Percentiles rank a stretch among this genome's conserved stretches.
These are phyloP conservation scores for Neodiprion lecontei DNA, from an alignment of 1,140 invertebrate species.

Conservation along the genomic window DNA sequence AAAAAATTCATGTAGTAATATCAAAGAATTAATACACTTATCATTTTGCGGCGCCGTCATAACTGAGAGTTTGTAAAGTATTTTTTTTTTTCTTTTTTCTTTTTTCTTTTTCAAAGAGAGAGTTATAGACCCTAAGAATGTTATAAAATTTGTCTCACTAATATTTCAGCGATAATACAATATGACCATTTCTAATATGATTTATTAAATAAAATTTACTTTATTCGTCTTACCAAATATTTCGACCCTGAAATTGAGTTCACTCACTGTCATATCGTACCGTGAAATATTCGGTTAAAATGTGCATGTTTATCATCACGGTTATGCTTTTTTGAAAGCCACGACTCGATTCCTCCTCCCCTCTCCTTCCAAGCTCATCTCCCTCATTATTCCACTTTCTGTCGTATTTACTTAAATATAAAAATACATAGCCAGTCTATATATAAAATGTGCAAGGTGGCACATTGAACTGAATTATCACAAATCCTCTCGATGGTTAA, in stretches of 20 bases:
- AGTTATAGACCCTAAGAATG: slow-evolving; percentile 60
- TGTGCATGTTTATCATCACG: too few relatives aligned
- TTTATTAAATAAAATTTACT: too few relatives aligned
- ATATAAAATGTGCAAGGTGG: slow-evolving; percentile 61
- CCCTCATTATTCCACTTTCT: slow-evolving; percentile 9
- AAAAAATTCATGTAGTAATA: too few relatives aligned
- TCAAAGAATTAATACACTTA: too few relatives aligned
- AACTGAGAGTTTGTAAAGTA: too few relatives aligned
- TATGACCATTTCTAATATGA: too few relatives aligned
- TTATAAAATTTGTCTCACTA: slow-evolving; percentile 62
- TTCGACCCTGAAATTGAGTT: too few relatives aligned
- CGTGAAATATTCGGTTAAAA: too few relatives aligned
- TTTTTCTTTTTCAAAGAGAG: slow-evolving; percentile 49
- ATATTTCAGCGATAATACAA: slow-evolving; percentile 48
- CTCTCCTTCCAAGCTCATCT: background rate
- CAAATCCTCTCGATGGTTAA: slow-evolving; percentile 56
- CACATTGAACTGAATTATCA: slow-evolving; percentile 58
- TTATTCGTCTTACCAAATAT: too few relatives aligned
- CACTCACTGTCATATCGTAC: too few relatives aligned
- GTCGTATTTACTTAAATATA: slow-evolving; percentile 58
- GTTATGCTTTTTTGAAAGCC: background rate
- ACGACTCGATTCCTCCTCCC: background rate
- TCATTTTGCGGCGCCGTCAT: too few relatives aligned
- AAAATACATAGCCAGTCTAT: slow-evolving; percentile 65
- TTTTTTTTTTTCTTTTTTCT: slow-evolving; percentile 30